Evolutionary conservation across 2,888 invertebrate species (phyloP), one percentile per base, ranked within the genome.

Genomic region (Drosophila histrio): DNA sequence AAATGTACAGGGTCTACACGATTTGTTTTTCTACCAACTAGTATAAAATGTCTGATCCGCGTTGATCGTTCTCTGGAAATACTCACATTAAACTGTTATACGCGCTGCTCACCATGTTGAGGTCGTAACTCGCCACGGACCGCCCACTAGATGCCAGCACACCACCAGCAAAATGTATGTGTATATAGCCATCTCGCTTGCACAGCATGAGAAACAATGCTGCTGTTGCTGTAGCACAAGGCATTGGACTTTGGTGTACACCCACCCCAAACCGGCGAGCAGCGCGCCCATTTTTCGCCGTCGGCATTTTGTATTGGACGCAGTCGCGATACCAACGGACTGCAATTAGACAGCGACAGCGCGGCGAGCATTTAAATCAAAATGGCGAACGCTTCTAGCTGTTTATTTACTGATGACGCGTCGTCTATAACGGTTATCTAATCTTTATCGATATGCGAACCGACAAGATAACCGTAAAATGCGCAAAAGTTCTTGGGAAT

Each of bases 251-350:
- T 56, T 56, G 19, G 57, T 54, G 34, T 7, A 64, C 71, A 78
- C 78, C 74, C 78, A 77, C 75, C 75, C 74, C 43, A 70, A 57
- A 15, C 28, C 6, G 22, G 50, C 49, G 38, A 56, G 63, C 57
- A 66, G 30, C 66, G 80, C 77, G 75, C 80, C 80, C 85, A 79
- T 79, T 84, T 79, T 84, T 79, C 65, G 77, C 79, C 78, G 74
- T 71, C 79, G 79, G 79, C 77, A 79, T 79, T 79, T 77, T 74
- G 79, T 79, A 77, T 77, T 77, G 77, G 71, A 70, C 59, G 59
- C 65, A 70, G 75, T 28, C 52, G 59, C 59, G 52, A 39, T 38
- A 58, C 56, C 43, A 63, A 58, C 59, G 56, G 76, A 50, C 62
- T 67, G 74, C 72, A 74, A 74, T 74, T 74, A 74, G 70, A 73